Base-by-base conservation (phyloP, 2,888 invertebrate genomes). In the Cecidostiba fungosa region DNA sequence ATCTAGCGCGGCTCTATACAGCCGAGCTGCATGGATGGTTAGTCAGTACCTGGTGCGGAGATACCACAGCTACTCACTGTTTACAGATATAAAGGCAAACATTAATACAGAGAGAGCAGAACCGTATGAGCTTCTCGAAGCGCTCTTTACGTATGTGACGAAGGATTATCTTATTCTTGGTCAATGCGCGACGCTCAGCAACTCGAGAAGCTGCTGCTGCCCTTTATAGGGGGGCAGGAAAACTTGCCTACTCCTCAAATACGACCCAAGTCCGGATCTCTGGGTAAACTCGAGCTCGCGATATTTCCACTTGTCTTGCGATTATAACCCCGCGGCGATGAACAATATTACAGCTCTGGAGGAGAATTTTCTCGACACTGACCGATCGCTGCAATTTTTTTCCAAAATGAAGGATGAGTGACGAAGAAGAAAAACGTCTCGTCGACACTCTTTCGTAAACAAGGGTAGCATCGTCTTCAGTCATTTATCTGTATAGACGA, bases 31-130 rank as follows among this genome's bases (percentile, higher is more conserved):
- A 85, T 86, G 88, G 87, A 87, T 87, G 88, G 85, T 87, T 87
- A 87, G 83, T 81, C 85, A 74, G 86, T 87, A 86, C 87, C 82
- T 83, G 86, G 73, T 50, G 84, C 83, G 79, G 84, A 86, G 86
- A 89, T 87, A 87, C 83, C 66, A 76, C 43, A 23, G 73, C 84
- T 79, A 91, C 90, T 90, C 90, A 90, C 92, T 92, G 91, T 92
- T 93, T 92, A 92, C 92, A 92, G 92, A 92, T 92, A 92, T 91
- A 91, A 92, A 89, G 87, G 91, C 91, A 93, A 93, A 93, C 92
- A 93, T 93, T 93, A 93, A 93, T 93, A 93, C 90, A 89, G 91
- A 90, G 89, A 88, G 81, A 74, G 85, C 83, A 50, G 50, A 10
- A 50, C 8, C 54, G 54, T 59, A 59, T 59, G 54, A 59, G 54